Percentiles rank a stretch among this genome's conserved stretches.
phyloP scores from a whole-genome alignment of 2,888 invertebrate species.

The Ctenicera cuprea region DNA sequence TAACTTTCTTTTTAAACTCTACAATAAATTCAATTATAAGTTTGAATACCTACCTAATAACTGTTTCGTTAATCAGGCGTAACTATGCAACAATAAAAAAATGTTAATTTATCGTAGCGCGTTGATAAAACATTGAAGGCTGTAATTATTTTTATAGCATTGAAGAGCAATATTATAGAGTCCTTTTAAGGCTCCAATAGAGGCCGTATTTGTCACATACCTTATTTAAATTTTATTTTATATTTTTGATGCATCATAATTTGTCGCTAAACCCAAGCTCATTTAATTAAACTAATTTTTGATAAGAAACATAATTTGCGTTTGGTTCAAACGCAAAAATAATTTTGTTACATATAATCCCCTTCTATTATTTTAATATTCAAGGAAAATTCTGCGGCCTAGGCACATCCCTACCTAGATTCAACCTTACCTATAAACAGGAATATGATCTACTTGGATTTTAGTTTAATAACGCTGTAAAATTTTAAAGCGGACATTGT shows the following conservation, averaged over 20 bases:
- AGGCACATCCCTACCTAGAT: conserved; percentile 6
- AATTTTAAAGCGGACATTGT: too few species aligned
- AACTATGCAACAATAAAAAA: conserved; percentile 10
- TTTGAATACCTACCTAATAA: not conserved
- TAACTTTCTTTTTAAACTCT: too few species aligned
- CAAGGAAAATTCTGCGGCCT: conserved; percentile 14
- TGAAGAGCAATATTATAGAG: not conserved
- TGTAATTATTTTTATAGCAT: conserved; percentile 1
- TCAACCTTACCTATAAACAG: too few species aligned
- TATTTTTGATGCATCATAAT: too few species aligned
- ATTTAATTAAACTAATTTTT: too few species aligned
- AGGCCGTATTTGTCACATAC: not conserved
- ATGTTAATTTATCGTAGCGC: conserved; percentile 3
- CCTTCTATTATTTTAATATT: conserved; percentile 1
- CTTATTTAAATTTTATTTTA: not conserved
- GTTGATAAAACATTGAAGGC: conserved; percentile 6
- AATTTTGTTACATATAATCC: not conserved
- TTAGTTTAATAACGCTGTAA: too few species aligned
- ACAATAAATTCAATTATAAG: too few species aligned
- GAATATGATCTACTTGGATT: too few species aligned
- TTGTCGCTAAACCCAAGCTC: too few species aligned
- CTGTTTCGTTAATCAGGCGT: not conserved
- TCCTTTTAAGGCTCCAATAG: not conserved
- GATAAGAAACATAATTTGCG: too few species aligned
- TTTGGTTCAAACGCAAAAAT: too few species aligned